These are phyloP conservation scores for Dastarcus helophoroides DNA, from an alignment of 2,888 invertebrate species.

Conservation along the genomic window DNA sequence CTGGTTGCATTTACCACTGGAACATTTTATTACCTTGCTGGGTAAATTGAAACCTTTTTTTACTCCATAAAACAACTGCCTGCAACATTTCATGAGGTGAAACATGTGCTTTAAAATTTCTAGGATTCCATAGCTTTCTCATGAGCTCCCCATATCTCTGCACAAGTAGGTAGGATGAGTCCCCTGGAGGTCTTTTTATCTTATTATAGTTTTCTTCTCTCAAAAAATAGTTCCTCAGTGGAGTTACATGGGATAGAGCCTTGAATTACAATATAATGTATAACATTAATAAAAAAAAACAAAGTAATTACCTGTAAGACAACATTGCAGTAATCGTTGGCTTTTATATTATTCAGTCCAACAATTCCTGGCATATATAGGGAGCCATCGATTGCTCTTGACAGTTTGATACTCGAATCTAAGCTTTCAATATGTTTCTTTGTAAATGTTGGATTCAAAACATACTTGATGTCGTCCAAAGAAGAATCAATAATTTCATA, in stretches of 20 bases:
- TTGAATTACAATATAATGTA: conserved; percentile 35
- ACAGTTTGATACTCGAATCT: conserved; percentile 73
- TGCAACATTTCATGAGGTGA: conserved; percentile 99
- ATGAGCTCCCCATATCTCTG: conserved; percentile 91
- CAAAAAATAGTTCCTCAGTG: conserved; percentile 89
- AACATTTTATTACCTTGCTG: conserved; percentile 64
- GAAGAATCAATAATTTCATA: conserved; percentile 99
- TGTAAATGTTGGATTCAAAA: conserved; percentile 92
- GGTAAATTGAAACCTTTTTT: conserved; percentile 95
- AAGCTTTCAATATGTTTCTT: conserved; percentile 69
- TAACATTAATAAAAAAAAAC: conserved; percentile 9
- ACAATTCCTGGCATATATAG: conserved; percentile 97
- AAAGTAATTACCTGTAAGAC: conserved; percentile 67
- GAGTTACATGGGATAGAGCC: conserved; percentile 91
- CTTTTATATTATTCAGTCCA: conserved; percentile 97
- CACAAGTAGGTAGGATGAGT: conserved; percentile 83
- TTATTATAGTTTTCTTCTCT: conserved; percentile 85
- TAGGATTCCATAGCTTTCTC: conserved; percentile 96
- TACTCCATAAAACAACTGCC: conserved; percentile 93
- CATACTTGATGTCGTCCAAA: conserved; percentile 96
- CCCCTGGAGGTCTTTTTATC: conserved; percentile 88
- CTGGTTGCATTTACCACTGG: no score
- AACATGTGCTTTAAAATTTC: conserved; percentile 98
- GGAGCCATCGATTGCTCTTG: conserved; percentile 91
- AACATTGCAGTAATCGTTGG: conserved; percentile 99